Evolutionary conservation across 2,888 invertebrate genomes (phyloP).

Genomic region (Hydrotaea cyrtoneurina): DNA sequence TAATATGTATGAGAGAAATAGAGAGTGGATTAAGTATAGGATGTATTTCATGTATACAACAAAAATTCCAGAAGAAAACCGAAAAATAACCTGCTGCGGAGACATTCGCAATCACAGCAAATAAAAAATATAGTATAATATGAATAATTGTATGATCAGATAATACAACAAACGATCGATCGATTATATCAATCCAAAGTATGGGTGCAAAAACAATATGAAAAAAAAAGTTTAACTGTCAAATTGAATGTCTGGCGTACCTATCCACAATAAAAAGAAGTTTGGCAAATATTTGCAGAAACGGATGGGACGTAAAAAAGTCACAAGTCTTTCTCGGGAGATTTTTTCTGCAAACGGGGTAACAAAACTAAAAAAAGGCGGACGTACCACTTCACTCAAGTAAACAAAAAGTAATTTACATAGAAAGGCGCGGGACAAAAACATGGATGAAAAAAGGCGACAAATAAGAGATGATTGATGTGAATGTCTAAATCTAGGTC

Average conservation of each 20-base stretch:
- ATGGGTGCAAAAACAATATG: neutral
- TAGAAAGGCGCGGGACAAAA: neutral
- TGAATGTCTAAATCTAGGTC: conserved; percentile 1
- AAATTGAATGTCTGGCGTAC: too few relatives aligned
- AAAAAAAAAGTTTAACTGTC: neutral
- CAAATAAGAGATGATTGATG: neutral
- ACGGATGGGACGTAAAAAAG: neutral
- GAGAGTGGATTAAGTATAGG: neutral
- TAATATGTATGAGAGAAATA: conserved; percentile 3
- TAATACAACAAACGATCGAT: conserved; percentile 31
- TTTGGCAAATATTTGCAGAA: conserved; percentile 12
- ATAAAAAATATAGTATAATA: neutral
- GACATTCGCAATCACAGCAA: neutral
- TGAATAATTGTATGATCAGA: conserved; percentile 11
- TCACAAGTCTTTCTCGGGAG: neutral
- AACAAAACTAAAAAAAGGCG: neutral
- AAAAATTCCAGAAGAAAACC: neutral
- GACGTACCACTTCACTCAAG: neutral
- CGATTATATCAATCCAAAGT: conserved; percentile 59
- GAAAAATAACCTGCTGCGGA: neutral
- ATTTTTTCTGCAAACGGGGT: neutral
- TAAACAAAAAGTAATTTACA: conserved; percentile 10
- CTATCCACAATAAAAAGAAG: neutral
- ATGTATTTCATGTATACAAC: conserved; percentile 33
- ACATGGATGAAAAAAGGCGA: neutral